Conservation (phyloP, 2,797 vertebrate species). For the Furcifer pardalis region DNA sequence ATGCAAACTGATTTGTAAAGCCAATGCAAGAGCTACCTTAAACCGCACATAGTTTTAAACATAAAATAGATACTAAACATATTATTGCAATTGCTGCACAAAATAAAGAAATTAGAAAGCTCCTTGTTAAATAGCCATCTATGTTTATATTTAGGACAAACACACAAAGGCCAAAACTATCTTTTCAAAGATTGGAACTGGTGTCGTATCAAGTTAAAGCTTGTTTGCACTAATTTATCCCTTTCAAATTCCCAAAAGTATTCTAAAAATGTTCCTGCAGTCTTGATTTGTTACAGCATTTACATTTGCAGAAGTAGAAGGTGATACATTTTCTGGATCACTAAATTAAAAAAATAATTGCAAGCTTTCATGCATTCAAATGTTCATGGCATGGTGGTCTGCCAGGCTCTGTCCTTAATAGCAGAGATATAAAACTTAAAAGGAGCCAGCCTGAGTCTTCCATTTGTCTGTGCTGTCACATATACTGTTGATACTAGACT, state of each 20-base stretch:
- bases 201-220: constrained; percentile 24
- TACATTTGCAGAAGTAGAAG: no score
- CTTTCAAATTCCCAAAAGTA: neutral
- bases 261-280: constrained; percentile 44
- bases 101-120: constrained; percentile 56
- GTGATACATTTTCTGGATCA: no score
- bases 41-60: constrained; percentile 62
- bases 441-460: constrained; percentile 2
- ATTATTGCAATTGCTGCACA: constrained; percentile 62
- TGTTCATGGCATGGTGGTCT: no score
- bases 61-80: constrained; percentile 26
- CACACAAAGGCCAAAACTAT: constrained; percentile 50
- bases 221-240: neutral
- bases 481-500: neutral
- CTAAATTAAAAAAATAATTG: no score
- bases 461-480: neutral
- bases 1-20: no score
- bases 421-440: neutral
- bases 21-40: constrained; percentile 38
- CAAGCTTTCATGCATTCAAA: no score
- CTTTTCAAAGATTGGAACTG: constrained; percentile 69
- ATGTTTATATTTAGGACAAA: constrained; percentile 77
- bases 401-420: no score
- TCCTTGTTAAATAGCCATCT: constrained; percentile 70
- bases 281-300: neutral